Base-by-base conservation (phyloP, 2,888 invertebrate genomes). In the Linyphia triangularis region DNA sequence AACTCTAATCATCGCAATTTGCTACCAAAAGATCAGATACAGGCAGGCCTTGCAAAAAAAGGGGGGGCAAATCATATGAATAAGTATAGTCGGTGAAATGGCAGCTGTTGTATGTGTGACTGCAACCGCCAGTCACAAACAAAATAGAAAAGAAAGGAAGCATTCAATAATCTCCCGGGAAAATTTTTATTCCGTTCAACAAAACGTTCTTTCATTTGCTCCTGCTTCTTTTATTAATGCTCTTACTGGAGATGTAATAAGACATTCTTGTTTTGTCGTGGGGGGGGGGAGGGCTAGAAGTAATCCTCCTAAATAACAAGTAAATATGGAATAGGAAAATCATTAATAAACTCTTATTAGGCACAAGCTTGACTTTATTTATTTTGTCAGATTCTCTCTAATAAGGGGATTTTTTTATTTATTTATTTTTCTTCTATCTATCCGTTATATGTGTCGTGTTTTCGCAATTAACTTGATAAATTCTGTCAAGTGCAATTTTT, bases 291-390 rank as follows among this genome's bases (percentile, higher is more conserved):
- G 26, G 51, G 16, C 4, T 19, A 24, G 28, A 7, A 69, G 57
- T 88, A 81, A 81, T 67, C 86, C 79, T 19, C 79, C 79, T 81
- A 88, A 88, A 88, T 88, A 81, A 88, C 86, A 73, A 88, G 81
- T 88, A 73, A 88, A 88, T 88, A 88, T 88, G 73, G 86, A 88
- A 81, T 75, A 65, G 81, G 33, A 59, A 81, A 81, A 75, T 88
- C 81, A 81, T 81, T 88, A 81, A 75, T 88, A 81, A 88, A 82
- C 72, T 73, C 81, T 81, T 81, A 88, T 81, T 81, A 81, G 81
- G 40, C 51, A 51, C n/a, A 37, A 28, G 69, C 28, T 69, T 63
- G 16, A n/a, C 24, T 37, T 69, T 81, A 28, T 59, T 81, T 81
- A 81, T 51, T 57, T 81, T 59, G 82, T 26, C 72, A 43, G 70